Conservation (phyloP, 1,140 invertebrate species). For the Trissolcus basalis region DNA sequence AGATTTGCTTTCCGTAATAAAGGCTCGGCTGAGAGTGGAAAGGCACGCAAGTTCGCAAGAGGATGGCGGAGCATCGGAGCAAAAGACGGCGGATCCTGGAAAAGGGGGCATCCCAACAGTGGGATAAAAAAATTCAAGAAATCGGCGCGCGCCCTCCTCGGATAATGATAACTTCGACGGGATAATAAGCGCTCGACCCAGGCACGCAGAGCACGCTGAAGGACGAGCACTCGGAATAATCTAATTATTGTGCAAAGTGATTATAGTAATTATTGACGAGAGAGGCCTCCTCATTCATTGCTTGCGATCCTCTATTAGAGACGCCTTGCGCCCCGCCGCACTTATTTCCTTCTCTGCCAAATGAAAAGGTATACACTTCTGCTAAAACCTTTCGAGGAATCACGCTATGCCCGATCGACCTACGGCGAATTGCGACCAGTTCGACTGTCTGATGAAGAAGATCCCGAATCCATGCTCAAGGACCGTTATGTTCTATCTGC, state of each 20-base stretch:
- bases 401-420: conserved; percentile 33
- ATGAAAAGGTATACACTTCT: conserved; percentile 68
- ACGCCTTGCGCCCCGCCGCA: conserved; percentile 28
- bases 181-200: conserved; percentile 66
- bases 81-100: conserved; percentile 48
- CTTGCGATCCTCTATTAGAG: conserved; percentile 59
- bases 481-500: too few relatives aligned
- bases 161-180: conserved; percentile 70
- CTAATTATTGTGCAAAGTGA: conserved; percentile 73
- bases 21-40: conserved; percentile 48
- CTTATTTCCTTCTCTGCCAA: conserved; percentile 55
- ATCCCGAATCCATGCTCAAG: too few relatives aligned
- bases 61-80: conserved; percentile 19
- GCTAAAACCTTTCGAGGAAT: conserved; percentile 59
- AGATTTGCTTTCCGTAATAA: conserved; percentile 70
- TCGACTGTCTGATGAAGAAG: neutral
- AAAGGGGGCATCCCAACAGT: conserved; percentile 32
- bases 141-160: conserved; percentile 60
- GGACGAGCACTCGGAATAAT: conserved; percentile 66
- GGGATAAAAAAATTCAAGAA: conserved; percentile 64
- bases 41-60: conserved; percentile 45
- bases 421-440: conserved; percentile 25
- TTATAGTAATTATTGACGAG: conserved; percentile 71
- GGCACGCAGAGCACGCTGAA: conserved; percentile 41
- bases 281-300: conserved; percentile 49